These are phyloP conservation scores for Zaprionus inermis DNA, from an alignment of 1,140 invertebrate genomes.

Conservation along the genomic window DNA sequence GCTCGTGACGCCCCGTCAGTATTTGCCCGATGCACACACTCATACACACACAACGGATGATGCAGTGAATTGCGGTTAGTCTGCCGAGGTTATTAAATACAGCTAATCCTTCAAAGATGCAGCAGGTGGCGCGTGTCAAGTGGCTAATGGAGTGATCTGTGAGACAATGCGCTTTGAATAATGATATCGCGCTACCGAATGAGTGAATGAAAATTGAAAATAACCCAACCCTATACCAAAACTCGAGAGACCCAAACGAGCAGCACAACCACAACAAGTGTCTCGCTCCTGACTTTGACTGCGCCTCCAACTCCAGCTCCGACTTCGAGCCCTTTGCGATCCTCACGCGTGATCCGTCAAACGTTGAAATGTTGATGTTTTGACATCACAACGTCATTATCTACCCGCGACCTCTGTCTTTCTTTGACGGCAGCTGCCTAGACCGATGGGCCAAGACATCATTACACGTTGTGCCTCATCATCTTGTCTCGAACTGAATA, in stretches of 20 bases:
- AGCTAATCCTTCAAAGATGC: conserved; percentile 64
- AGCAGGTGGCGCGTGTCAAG: conserved; percentile 48
- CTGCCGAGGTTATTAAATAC: conserved; percentile 60
- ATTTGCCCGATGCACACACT: conserved; percentile 35
- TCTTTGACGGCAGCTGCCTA: conserved; percentile 7
- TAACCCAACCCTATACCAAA: conserved; percentile 11
- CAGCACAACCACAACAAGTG: conserved; percentile 57
- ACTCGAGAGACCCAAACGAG: conserved; percentile 28
- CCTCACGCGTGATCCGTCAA: conserved; percentile 74
- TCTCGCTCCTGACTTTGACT: conserved; percentile 23
- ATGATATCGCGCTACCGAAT: conserved; percentile 51
- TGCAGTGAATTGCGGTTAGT: conserved; percentile 28
- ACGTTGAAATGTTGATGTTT: conserved; percentile 70
- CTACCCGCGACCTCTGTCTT: conserved; percentile 42
- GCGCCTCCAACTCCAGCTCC: neutral
- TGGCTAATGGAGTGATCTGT: conserved; percentile 36
- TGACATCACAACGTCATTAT: conserved; percentile 80
- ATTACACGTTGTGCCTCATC: conserved; percentile 63
- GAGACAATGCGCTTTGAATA: conserved; percentile 55
- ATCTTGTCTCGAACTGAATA: conserved; percentile 40
- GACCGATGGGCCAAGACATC: conserved; percentile 12
- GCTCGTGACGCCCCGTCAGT: conserved; percentile 10
- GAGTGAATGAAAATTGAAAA: conserved; percentile 17
- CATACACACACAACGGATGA: neutral
- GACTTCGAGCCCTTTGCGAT: conserved; percentile 35